Evolutionary conservation across 2,888 invertebrate genomes (phyloP), one percentile per base, ranked within the genome.

Genomic region (Drosophila pseudotakahashii): DNA sequence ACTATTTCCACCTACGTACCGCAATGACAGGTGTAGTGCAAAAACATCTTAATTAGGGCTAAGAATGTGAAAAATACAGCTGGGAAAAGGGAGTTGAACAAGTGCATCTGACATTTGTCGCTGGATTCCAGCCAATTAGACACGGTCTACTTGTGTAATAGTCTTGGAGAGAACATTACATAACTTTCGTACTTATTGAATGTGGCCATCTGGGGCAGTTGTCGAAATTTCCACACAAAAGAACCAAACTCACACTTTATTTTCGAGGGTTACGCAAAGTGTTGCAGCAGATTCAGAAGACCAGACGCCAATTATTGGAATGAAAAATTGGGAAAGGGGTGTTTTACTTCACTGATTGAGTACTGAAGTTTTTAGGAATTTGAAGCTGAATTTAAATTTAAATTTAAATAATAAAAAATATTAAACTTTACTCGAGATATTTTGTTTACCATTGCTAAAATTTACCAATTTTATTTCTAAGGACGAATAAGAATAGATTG

Each of bases 41-140:
- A 73, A 76, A 84, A 77, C 64, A 69, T 57, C 53, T 86, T 76
- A 78, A 86, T 81, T 86, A 86, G 48, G 59, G 44, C 55, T 47
- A 59, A 59, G 58, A 42, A 68, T 62, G 47, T 52, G 44, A 19
- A 1, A 14, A 3, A 16, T 16, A 48, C 48, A 16, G 42, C 50
- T 50, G 50, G 57, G 14, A 51, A 57, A 36, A 9, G 10, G 39
- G 9, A 6, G 32, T 13, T 32, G 39, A 16, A 5, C 66, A 47
- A 68, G 55, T 66, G 66, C 69, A 66, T 26, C 26, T 34, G 66
- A 69, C 66, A 66, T 45, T 54, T 66, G 69, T 16, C 45, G 34
- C 32, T 1, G 16, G 16, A 32, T 16, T 19, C 34, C 23, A n/a
- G 42, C 54, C 66, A 47, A 68, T 66, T 66, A 66, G 32, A 39